Evolutionary conservation across 2,888 invertebrate species (phyloP), one percentile per base, ranked within the genome.

Genomic region (Megamerina dolium): DNA sequence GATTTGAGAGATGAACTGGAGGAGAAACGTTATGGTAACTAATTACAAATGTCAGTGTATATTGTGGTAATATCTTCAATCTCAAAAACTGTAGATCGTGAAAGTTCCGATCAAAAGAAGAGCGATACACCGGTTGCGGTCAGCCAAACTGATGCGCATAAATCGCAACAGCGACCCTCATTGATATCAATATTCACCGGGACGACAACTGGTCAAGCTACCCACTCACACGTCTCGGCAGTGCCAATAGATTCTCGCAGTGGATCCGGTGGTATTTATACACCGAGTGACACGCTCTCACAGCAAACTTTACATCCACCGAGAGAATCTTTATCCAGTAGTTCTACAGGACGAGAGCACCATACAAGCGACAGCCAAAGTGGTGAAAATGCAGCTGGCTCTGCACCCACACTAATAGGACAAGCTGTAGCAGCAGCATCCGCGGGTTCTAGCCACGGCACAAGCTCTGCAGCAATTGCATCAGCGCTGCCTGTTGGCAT

Each of bases 1-100:
- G 82, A 84, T 48, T 75, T 95, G 55, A 82, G 92, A 54, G 93
- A 94, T 48, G 88, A 93, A 60, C 77, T 93, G 39, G 88, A 89
- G 72, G 78, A 83, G 64, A 74, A 82, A 71, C 61, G 72, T 38
- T 70, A 72, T 53, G 70, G 72, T 70, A 58, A 56, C 37, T 29
- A 14, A 16, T 39, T 6, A 27, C 13, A n/a, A n/a, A n/a, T n/a
- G n/a, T n/a, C n/a, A n/a, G n/a, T n/a, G n/a, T n/a, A n/a, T n/a
- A n/a, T n/a, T n/a, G n/a, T n/a, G n/a, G n/a, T n/a, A n/a, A n/a
- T n/a, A n/a, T n/a, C n/a, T n/a, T n/a, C n/a, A n/a, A n/a, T n/a
- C n/a, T n/a, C n/a, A n/a, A n/a, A n/a, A n/a, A n/a, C 48, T 43
- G 47, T 58, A 65, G 68, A 68, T 59, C 67, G 68, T 41, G 68